Evolutionary conservation across 2,797 vertebrate species (phyloP).

Genomic region (Glyptemys insculpta): DNA sequence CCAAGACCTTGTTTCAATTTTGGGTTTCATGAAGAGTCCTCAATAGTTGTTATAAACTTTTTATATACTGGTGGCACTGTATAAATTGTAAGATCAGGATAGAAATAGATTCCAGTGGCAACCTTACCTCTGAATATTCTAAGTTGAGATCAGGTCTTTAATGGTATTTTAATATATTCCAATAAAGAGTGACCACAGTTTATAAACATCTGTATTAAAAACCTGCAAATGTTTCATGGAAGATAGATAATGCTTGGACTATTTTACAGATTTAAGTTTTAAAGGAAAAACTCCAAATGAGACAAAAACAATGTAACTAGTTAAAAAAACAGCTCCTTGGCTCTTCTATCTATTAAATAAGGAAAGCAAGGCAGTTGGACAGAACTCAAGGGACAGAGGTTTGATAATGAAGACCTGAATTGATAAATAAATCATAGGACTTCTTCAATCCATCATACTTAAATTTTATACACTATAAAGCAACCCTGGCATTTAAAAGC

Average conservation of each 20-base stretch:
- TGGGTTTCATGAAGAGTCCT: not conserved
- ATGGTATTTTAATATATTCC: not conserved
- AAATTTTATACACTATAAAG: not conserved
- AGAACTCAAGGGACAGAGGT: not conserved
- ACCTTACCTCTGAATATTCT: not conserved
- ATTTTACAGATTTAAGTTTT: not conserved
- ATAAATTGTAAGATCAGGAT: not conserved
- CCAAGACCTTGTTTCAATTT: not conserved
- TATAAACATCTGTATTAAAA: not conserved
- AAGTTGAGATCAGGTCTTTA: not conserved
- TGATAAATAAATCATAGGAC: not conserved
- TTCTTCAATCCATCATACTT: not conserved
- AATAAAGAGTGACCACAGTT: not conserved
- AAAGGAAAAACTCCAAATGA: not conserved
- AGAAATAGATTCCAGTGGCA: not conserved
- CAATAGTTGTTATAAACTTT: conserved; percentile 8
- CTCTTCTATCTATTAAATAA: not conserved
- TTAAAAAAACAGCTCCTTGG: not conserved
- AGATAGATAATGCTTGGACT: not conserved
- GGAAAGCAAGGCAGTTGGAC: not conserved
- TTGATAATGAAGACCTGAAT: not conserved
- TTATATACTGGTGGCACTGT: not conserved
- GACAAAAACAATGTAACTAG: not conserved
- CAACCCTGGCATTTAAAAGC: not conserved
- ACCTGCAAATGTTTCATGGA: not conserved